Conservation (phyloP, 2,113 vertebrate species). For the Eptesicus fuscus region DNA sequence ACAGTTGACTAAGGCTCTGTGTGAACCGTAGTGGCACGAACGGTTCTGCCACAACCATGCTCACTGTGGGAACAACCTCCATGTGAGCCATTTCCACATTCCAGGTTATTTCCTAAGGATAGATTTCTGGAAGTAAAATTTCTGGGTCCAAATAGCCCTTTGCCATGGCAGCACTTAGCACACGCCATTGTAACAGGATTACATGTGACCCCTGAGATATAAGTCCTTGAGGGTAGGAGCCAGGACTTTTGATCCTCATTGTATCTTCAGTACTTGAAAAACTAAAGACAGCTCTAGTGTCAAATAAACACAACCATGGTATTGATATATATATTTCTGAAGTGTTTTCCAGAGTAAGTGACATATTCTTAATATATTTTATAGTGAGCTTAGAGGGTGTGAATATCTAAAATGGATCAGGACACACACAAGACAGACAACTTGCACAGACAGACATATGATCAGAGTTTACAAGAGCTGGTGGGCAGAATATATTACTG, state of each 20-base stretch:
- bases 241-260: background rate
- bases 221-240: background rate
- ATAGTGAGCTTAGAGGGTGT: background rate
- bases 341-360: constrained; percentile 8
- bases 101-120: background rate
- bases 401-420: background rate
- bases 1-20: background rate
- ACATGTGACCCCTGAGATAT: background rate
- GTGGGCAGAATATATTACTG: constrained; percentile 18
- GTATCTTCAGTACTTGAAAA: background rate
- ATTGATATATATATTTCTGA: background rate
- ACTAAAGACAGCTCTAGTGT: background rate
- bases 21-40: background rate
- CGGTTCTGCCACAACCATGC: background rate
- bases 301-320: background rate
- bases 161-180: background rate
- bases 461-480: background rate
- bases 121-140: background rate
- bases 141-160: background rate
- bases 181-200: fast-evolving
- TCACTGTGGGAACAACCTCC: background rate
- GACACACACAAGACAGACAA: background rate
- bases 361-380: background rate
- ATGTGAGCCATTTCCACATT: background rate
- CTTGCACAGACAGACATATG: background rate